Conservation (phyloP, 2,888 invertebrate genomes). For the Thereva nobilitata region DNA sequence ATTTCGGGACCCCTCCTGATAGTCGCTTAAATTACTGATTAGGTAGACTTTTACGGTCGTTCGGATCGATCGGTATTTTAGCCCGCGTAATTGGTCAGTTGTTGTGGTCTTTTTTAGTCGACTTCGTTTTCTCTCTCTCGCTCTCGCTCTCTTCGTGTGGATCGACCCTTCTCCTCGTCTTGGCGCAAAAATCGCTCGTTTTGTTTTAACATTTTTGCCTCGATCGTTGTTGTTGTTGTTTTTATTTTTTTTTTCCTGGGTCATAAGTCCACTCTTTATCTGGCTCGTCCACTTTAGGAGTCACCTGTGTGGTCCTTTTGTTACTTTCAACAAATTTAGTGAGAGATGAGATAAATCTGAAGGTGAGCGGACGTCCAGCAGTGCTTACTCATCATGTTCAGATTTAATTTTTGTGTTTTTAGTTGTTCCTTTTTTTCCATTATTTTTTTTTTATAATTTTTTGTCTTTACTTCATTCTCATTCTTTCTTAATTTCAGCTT, state of each 20-base stretch:
- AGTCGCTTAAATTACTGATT: slow-evolving; percentile 37
- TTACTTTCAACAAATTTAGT: slow-evolving; percentile 41
- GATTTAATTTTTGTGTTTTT: slow-evolving; percentile 37
- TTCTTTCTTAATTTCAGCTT: slow-evolving; percentile 6
- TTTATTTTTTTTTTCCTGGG: slow-evolving; percentile 13
- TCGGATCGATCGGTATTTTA: slow-evolving; percentile 40
- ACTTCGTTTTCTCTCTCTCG: neutral
- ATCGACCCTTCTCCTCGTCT: slow-evolving; percentile 13
- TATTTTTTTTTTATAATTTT: too few species aligned
- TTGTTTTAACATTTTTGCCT: too few species aligned
- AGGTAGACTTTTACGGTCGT: slow-evolving; percentile 39
- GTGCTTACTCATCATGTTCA: slow-evolving; percentile 40
- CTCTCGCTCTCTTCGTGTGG: slow-evolving; percentile 15
- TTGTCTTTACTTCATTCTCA: neutral
- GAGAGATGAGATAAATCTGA: slow-evolving; percentile 39
- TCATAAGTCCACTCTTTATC: slow-evolving; percentile 28
- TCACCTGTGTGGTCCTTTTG: slow-evolving; percentile 42
- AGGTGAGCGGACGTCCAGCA: slow-evolving; percentile 39
- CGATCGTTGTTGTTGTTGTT: slow-evolving; percentile 1
- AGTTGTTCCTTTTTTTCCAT: slow-evolving; percentile 2
- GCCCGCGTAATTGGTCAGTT: slow-evolving; percentile 40
- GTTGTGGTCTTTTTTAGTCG: slow-evolving; percentile 15
- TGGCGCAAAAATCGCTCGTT: neutral
- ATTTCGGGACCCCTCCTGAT: slow-evolving; percentile 20
- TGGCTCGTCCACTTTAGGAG: slow-evolving; percentile 22